phyloP scores from a whole-genome alignment of 2,113 vertebrate species.

The Protobothrops mucrosquamatus region DNA sequence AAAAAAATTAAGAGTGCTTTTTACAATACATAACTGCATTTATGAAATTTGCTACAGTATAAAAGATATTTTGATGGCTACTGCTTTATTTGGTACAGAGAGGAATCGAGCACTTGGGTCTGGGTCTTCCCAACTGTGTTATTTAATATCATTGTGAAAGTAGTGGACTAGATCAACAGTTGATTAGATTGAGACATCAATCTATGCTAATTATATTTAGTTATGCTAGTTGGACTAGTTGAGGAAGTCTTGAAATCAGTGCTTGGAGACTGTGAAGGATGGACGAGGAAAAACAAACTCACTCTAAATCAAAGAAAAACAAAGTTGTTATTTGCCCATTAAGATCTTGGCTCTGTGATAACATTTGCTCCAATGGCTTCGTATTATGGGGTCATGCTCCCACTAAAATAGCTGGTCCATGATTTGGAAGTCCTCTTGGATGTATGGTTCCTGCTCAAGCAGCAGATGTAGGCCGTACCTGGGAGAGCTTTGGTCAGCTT shows the following conservation, averaged over 20 bases:
- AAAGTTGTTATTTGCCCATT: not conserved
- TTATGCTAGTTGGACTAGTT: not conserved
- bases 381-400: not conserved
- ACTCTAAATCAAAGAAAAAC: not conserved
- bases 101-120: not conserved
- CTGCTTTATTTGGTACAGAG: not conserved
- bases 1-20: not conserved
- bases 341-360: not conserved
- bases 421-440: not conserved
- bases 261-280: not conserved
- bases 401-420: not conserved
- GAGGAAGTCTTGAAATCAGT: not conserved
- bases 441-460: not conserved
- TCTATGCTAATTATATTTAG: not conserved
- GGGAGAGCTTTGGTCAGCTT: not conserved
- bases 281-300: not conserved
- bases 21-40: not conserved
- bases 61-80: not conserved
- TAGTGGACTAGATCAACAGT: not conserved
- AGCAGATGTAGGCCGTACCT: not conserved
- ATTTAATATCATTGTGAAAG: not conserved
- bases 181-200: not conserved
- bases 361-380: not conserved
- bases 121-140: not conserved
- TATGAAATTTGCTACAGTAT: not conserved